Base-by-base conservation (phyloP, 2,888 invertebrate species). In the Yponomeuta sedellus region DNA sequence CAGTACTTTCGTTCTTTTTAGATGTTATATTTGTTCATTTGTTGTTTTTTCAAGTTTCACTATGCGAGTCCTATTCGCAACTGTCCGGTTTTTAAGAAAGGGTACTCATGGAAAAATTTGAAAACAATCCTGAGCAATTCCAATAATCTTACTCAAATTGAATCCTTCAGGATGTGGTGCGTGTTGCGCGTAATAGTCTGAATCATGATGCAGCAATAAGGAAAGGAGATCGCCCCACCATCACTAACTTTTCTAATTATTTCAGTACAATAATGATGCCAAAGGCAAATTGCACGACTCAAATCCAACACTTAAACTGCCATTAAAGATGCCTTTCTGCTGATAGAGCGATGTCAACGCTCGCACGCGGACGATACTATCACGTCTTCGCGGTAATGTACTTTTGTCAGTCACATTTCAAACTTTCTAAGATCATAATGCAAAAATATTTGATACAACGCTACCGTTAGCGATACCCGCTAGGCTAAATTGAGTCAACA, bases 281-380 rank as follows among this genome's bases (percentile, higher is more conserved):
- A 12, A 34, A 52, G 16, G 44, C 16, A 52, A 52, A 52, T 52
- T 52, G 44, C 44, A 16, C 16, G 16, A 16, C 44, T 52, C 44
- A 61, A 44, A 63, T n/a, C 52, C 63, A 11, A 22, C 61, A 66
- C 67, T 68, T 67, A 67, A 67, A 68, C 34, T 52, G 67, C 64
- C 67, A 66, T 68, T 66, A 66, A 39, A 34, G 61, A 61, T 61
- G 28, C 10, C 22, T 34, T 61, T 61, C 61, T 25, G 61, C 34
- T 25, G 25, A 61, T 28, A 61, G 16, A 28, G 22, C n/a, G 34
- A 25, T 61, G 61, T 61, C 20, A 59, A 22, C 11, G 20, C 25
- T 59, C 59, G 59, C 59, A 59, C 59, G 25, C 0, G 4, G 22
- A 59, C 25, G 59, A 59, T 59, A 22, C 25, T 59, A 59, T 59